These are phyloP conservation scores for Bradypodion pumilum DNA, from an alignment of 2,797 vertebrate genomes.

Conservation along the genomic window DNA sequence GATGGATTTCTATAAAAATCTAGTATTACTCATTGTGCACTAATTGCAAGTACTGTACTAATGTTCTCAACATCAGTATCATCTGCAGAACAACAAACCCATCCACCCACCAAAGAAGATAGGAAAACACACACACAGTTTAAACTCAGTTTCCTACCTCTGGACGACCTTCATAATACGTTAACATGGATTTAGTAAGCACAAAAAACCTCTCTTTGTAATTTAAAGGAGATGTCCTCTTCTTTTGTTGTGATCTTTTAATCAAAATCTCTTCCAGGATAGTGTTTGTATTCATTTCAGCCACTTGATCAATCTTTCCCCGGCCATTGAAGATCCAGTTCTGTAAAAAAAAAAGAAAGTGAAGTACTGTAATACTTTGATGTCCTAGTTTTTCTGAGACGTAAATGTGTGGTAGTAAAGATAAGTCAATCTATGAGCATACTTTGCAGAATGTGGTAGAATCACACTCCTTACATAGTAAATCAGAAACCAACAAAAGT, in stretches of 20 bases:
- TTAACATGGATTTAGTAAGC: constrained; percentile 83
- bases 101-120: too few species aligned
- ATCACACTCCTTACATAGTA: constrained; percentile 23
- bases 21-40: not conserved
- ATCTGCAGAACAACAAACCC: not conserved
- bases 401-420: not conserved
- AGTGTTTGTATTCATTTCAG: constrained; percentile 84
- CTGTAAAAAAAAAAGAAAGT: constrained; percentile 58
- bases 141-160: constrained; percentile 80
- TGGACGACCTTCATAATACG: constrained; percentile 87
- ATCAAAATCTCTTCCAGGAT: constrained; percentile 90
- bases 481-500: constrained; percentile 51
- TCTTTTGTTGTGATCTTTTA: constrained; percentile 95
- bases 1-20: not conserved
- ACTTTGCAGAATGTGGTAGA: constrained; percentile 22
- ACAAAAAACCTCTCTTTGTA: constrained; percentile 94
- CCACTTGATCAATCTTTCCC: constrained; percentile 70
- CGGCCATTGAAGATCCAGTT: constrained; percentile 79
- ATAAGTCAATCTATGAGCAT: not conserved
- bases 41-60: not conserved
- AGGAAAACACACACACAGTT: not conserved
- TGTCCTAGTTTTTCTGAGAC: not conserved
- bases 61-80: not conserved
- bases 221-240: constrained; percentile 90
- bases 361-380: not conserved